Percentiles rank a stretch among this genome's conserved stretches.
These are phyloP conservation scores for Cuculus canorus DNA, from an alignment of 2,797 vertebrate species.

Conservation along the genomic window DNA sequence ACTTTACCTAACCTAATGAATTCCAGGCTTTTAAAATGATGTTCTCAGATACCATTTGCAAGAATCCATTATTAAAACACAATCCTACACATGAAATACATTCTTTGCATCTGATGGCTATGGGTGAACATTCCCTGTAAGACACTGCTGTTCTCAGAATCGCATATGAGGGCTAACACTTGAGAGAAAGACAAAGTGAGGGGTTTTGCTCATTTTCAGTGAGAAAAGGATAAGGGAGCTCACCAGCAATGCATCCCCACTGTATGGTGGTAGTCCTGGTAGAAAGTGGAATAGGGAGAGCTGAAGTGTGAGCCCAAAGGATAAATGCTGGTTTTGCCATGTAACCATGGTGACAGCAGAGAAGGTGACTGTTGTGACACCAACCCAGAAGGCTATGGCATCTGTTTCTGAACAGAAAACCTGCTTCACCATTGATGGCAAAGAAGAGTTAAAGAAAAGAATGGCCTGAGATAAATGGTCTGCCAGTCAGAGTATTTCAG, in stretches of 20 bases:
- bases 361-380: background rate
- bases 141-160: background rate
- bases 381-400: background rate
- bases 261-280: background rate
- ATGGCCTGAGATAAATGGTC: background rate
- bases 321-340: background rate
- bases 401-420: background rate
- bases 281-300: background rate
- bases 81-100: accelerated
- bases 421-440: background rate
- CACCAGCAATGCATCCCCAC: background rate
- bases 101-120: background rate
- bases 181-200: accelerated
- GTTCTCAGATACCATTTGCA: background rate
- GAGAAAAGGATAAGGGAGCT: background rate
- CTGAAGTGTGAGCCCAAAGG: background rate
- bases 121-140: accelerated
- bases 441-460: background rate
- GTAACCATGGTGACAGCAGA: background rate
- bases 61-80: background rate
- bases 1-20: background rate
- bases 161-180: background rate
- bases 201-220: background rate
- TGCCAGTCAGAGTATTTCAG: background rate
- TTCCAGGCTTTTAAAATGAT: background rate